phyloP scores from a whole-genome alignment of 2,113 vertebrate species.

The Anhinga rufa region DNA sequence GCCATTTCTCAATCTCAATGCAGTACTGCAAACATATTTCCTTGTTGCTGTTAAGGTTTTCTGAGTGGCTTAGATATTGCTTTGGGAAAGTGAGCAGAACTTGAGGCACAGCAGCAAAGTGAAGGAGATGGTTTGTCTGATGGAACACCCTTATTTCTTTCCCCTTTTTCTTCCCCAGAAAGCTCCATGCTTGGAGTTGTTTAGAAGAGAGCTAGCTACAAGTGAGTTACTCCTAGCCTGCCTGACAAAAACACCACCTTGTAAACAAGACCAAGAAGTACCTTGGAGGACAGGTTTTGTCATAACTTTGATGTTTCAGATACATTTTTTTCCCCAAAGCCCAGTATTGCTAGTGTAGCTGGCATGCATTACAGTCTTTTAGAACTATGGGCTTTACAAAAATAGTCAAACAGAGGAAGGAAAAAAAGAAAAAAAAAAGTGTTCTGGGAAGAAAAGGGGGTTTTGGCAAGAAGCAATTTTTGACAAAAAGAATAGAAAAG shows the following conservation, averaged over 20 bases:
- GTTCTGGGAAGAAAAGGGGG: rapidly evolving
- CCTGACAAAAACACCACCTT: background rate
- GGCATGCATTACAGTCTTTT: background rate
- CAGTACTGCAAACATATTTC: background rate
- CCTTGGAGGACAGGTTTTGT: background rate
- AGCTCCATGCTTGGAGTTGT: background rate
- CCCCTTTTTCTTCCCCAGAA: background rate
- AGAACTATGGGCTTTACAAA: background rate
- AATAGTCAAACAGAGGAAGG: background rate
- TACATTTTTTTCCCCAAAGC: rapidly evolving
- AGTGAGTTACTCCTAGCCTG: background rate
- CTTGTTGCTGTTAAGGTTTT: background rate
- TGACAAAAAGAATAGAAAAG: background rate
- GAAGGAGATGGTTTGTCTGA: background rate
- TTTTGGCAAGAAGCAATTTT: background rate
- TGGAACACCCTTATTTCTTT: background rate
- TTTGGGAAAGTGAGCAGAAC: background rate
- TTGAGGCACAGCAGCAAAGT: background rate
- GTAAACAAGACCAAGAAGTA: background rate
- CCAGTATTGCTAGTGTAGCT: background rate
- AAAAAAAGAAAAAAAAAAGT: background rate
- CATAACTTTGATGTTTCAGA: background rate
- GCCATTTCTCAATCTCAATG: background rate
- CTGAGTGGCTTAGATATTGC: background rate
- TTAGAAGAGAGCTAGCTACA: background rate